Evolutionary conservation across 2,113 vertebrate genomes (phyloP), one percentile per base, ranked within the genome.

Genomic region (Oncorhynchus gorbuscha): DNA sequence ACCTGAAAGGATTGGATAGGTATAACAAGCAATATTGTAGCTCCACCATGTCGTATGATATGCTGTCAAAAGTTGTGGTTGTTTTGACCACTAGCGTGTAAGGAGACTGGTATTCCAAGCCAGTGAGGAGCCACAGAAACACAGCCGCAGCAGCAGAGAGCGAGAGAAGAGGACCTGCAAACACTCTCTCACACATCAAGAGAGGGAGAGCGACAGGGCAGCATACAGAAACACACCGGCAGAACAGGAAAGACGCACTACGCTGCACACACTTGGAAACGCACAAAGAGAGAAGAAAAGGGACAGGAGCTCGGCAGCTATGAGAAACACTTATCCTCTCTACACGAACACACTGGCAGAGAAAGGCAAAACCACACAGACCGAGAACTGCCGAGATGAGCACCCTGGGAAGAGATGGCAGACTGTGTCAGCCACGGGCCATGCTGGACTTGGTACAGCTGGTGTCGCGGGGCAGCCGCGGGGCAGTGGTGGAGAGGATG

Each of bases 51-150:
- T 9, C 8, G 39, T 45, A 0, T 45, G 39, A 45, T 45, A 45
- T 45, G 39, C 2, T 12, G 39, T 45, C 9, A 45, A 45, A 70
- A 16, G 75, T 48, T 75, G 20, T 73, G 14, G 76, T 20, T 69
- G 24, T 69, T 32, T 28, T 6, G 28, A 13, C 76, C 45, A 82
- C 78, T 59, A 64, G 61, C 69, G 14, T n/a, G 76, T 74, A 30
- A 69, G 48, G 70, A 81, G 79, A 58, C 70, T 69, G 72, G 75
- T 79, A 68, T 71, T 79, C 49, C 66, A 67, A 32, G 73, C 49
- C 65, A 48, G 22, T 61, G 16, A 78, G 26, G 49, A 75, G 48
- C 68, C 71, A 14, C 64, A 69, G 4, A 68, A 48, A 55, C 35
- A 39, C 26, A 26, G 30, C 22, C 48, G 20, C 12, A 55, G 24